Evolutionary conservation across 1,140 invertebrate species (phyloP).

Genomic region (Periplaneta americana): DNA sequence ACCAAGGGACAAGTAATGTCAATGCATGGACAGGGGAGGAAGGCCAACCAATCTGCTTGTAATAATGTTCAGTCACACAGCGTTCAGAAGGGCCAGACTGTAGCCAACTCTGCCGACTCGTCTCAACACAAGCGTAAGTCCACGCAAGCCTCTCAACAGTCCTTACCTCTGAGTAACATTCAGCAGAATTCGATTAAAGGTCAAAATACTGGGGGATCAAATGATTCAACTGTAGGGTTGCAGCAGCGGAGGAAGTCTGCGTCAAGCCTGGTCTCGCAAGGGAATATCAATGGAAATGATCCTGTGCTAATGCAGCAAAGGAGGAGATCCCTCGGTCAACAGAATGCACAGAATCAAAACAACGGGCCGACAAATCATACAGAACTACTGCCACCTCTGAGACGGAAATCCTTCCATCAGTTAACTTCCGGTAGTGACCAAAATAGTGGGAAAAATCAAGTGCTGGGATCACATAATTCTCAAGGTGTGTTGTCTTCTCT

Average conservation of each 20-base stretch:
- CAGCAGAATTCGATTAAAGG: background rate
- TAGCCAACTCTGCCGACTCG: background rate
- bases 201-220: background rate
- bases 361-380: background rate
- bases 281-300: background rate
- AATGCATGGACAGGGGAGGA: background rate
- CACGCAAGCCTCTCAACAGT: background rate
- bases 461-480: background rate
- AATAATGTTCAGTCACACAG: background rate
- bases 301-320: background rate
- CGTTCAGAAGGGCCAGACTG: background rate
- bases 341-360: background rate
- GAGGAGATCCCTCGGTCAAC: background rate
- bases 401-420: constrained; percentile 6
- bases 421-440: background rate
- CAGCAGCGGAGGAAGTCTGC: background rate
- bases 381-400: constrained; percentile 1
- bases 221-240: background rate
- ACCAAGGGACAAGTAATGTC: background rate
- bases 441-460: background rate
- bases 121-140: background rate
- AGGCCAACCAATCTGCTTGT: background rate
- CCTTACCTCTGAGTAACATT: background rate
- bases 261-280: background rate
- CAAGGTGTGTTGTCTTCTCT: background rate